Conservation (phyloP, 2,797 vertebrate genomes). For the Myripristis jacobus region DNA sequence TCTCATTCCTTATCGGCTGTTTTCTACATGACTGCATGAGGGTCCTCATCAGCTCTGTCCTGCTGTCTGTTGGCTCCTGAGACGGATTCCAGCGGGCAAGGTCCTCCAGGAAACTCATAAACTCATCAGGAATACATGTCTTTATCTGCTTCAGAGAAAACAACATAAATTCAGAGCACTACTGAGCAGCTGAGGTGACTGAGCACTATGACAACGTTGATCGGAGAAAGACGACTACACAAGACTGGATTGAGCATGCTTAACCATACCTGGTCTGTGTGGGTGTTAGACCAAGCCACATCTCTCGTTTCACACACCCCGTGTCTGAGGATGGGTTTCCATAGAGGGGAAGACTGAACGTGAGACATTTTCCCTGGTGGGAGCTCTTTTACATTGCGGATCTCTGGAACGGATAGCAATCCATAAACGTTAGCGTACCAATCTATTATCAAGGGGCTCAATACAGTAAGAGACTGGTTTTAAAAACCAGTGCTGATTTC, state of each 20-base stretch:
- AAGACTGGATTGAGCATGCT: background rate
- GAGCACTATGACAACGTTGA: background rate
- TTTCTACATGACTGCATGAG: conserved; percentile 91
- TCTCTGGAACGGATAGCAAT: conserved; percentile 79
- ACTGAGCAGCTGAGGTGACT: background rate
- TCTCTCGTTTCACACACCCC: conserved; percentile 81
- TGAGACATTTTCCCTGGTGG: conserved; percentile 87
- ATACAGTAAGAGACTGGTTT: background rate
- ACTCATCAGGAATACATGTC: conserved; percentile 77
- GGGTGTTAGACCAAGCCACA: background rate
- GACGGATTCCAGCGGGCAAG: conserved; percentile 94
- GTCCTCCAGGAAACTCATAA: conserved; percentile 89
- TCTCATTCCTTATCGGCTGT: conserved; percentile 90
- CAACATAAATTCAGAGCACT: background rate
- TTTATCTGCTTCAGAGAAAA: conserved; percentile 56
- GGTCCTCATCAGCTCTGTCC: conserved; percentile 90
- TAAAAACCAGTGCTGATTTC: too few species aligned
- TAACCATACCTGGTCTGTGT: conserved; percentile 64
- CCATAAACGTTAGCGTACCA: conserved; percentile 13
- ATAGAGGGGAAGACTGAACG: conserved; percentile 91
- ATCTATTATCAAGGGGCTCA: background rate
- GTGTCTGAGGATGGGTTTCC: conserved; percentile 96
- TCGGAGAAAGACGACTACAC: background rate
- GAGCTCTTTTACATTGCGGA: conserved; percentile 85
- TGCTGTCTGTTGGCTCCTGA: conserved; percentile 86